Conservation (phyloP, 2,113 vertebrate species). For the Ailurus styani region DNA sequence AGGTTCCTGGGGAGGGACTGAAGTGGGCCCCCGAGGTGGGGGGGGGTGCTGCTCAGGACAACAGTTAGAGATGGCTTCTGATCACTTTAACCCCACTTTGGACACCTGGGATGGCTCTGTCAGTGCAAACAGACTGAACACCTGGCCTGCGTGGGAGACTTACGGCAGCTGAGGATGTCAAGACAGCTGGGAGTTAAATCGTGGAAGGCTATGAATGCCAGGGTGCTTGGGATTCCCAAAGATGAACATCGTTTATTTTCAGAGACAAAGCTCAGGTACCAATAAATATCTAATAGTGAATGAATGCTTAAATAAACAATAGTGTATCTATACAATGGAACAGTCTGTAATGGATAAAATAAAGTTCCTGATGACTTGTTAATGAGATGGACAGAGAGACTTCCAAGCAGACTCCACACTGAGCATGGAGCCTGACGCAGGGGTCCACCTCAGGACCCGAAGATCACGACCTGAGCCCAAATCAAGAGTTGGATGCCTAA, state of each 20-base stretch:
- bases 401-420: background rate
- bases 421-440: background rate
- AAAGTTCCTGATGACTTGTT: background rate
- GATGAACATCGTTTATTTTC: background rate
- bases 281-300: background rate
- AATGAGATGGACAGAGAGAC: background rate
- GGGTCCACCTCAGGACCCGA: background rate
- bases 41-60: background rate
- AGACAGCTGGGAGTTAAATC: background rate
- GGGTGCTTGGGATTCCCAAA: background rate
- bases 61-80: background rate
- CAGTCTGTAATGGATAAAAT: background rate
- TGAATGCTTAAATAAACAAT: background rate
- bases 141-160: background rate
- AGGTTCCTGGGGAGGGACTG: background rate
- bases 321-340: background rate
- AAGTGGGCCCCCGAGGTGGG: background rate
- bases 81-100: background rate
- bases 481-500: background rate
- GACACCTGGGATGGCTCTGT: background rate
- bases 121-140: background rate
- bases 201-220: background rate
- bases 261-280: background rate
- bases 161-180: background rate
- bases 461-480: background rate